Conservation (phyloP, 2,113 vertebrate genomes). For the Tragelaphus strepsiceros region DNA sequence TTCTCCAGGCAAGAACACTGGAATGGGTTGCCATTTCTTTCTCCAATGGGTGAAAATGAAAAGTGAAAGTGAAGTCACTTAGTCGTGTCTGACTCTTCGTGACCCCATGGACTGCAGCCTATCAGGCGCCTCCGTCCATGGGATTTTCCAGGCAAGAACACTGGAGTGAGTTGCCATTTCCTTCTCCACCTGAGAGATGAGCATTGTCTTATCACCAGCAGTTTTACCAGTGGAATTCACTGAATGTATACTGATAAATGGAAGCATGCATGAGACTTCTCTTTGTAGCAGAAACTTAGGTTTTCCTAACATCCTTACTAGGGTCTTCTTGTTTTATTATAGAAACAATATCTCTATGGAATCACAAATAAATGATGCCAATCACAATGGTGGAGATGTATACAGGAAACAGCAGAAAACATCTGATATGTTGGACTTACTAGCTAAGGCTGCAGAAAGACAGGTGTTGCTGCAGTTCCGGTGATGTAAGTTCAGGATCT, state of each 20-base stretch:
- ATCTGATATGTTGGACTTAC: not conserved
- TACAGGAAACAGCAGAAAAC: not conserved
- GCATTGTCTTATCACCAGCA: not conserved
- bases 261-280: not conserved
- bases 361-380: not conserved
- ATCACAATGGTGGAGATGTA: not conserved
- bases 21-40: not conserved
- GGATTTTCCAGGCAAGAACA: not conserved
- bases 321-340: not conserved
- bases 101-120: not conserved
- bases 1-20: not conserved
- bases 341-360: not conserved
- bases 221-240: not conserved
- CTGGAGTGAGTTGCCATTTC: not conserved
- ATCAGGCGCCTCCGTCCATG: not conserved
- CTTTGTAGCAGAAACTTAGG: not conserved
- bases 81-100: fast-evolving
- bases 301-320: not conserved
- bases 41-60: not conserved
- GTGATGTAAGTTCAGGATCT: not conserved
- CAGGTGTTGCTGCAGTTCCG: not conserved
- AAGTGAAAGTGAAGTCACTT: not conserved
- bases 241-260: not conserved
- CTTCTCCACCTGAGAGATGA: not conserved
- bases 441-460: not conserved